Percentiles rank a stretch among this genome's conserved stretches.
These are phyloP conservation scores for Stichodactyla helianthus DNA, from an alignment of 64 coral and sea anemone genomes.

Conservation along the genomic window DNA sequence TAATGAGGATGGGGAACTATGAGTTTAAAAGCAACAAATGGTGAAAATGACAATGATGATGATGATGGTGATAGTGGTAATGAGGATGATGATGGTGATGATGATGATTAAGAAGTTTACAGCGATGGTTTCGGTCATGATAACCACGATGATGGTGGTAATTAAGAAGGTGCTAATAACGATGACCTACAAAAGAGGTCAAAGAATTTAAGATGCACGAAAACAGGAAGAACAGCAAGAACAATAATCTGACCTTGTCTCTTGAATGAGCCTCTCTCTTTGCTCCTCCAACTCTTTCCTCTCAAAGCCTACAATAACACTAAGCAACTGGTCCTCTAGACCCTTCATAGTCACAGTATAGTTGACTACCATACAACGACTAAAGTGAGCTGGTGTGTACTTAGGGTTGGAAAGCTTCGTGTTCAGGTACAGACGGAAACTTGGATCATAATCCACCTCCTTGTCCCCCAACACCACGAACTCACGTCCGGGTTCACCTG, in stretches of 20 bases:
- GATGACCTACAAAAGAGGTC: no score
- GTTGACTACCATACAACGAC: slow-evolving; percentile 92
- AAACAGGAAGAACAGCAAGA: not conserved
- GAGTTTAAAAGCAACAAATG: not conserved
- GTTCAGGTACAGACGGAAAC: slow-evolving; percentile 96
- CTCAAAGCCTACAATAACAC: slow-evolving; percentile 96
- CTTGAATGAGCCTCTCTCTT: slow-evolving; percentile 94
- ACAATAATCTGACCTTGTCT: slow-evolving; percentile 66
- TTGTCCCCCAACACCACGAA: slow-evolving; percentile 91
- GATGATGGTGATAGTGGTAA: not conserved
- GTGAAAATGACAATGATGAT: not conserved
- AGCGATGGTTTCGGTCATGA: not conserved
- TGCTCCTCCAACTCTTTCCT: slow-evolving; percentile 98
- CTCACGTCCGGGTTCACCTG: slow-evolving; percentile 88
- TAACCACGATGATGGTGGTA: not conserved
- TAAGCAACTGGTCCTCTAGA: slow-evolving; percentile 83
- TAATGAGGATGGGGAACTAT: not conserved
- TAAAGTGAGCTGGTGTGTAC: slow-evolving; percentile 93
- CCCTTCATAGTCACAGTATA: slow-evolving; percentile 94
- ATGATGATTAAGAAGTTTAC: not conserved
- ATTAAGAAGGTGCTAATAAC: not conserved
- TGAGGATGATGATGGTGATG: not conserved
- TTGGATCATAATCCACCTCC: slow-evolving; percentile 95
- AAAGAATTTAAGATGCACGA: not conserved
- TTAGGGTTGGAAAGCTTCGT: slow-evolving; percentile 96